Evolutionary conservation across 2,888 invertebrate species (phyloP).

Genomic region (Sabellastarte sp.): DNA sequence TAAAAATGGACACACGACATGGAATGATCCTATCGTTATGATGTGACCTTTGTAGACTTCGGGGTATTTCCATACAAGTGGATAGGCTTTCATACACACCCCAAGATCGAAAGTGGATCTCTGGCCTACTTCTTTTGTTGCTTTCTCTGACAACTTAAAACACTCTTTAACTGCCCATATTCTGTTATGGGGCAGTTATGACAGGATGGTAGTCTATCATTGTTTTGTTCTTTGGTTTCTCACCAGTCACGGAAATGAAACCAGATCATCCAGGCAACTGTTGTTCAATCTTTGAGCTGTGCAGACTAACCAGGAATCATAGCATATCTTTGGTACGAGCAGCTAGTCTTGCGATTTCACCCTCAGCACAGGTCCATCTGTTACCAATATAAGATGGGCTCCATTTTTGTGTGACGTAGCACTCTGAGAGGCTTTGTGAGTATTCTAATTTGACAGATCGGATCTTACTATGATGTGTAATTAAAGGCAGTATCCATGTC

Average conservation of each 20-base stretch:
- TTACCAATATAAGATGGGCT: neutral
- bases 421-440: neutral
- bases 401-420: conserved; percentile 3
- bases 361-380: neutral
- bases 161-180: too few species aligned
- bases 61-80: too few species aligned
- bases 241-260: conserved; percentile 25
- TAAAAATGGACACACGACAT: conserved; percentile 1
- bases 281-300: conserved; percentile 5
- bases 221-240: conserved; percentile 16
- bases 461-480: too few species aligned
- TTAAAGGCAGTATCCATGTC: too few species aligned
- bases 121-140: neutral
- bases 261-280: conserved; percentile 21
- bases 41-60: too few species aligned
- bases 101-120: too few species aligned
- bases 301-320: neutral
- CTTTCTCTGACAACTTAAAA: neutral
- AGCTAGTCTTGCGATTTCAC: neutral
- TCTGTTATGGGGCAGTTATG: conserved; percentile 28
- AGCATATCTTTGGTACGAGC: neutral
- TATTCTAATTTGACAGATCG: too few species aligned
- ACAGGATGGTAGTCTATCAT: conserved; percentile 33
- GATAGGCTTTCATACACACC: too few species aligned
- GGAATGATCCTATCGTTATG: too few species aligned